These are phyloP conservation scores for Prionace glauca DNA, from an alignment of 2,797 vertebrate species.

Conservation along the genomic window DNA sequence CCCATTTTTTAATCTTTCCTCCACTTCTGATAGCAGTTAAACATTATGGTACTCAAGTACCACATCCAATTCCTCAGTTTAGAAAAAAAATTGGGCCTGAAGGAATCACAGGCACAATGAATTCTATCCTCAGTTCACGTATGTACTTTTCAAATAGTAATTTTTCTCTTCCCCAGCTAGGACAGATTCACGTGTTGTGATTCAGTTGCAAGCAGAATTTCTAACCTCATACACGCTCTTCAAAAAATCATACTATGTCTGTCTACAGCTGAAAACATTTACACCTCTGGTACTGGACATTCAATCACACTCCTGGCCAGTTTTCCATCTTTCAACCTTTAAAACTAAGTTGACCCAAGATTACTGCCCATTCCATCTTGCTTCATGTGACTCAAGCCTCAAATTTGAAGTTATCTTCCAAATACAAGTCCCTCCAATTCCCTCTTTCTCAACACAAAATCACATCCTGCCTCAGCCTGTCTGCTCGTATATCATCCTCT, in stretches of 20 bases:
- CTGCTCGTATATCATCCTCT: background rate
- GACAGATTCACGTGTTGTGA: background rate
- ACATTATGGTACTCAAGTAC: background rate
- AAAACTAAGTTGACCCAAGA: background rate
- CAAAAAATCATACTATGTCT: too few relatives aligned
- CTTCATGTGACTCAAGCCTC: too few relatives aligned
- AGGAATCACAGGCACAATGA: background rate
- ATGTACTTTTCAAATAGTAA: background rate
- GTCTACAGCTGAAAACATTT: background rate
- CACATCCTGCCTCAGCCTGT: background rate
- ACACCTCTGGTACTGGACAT: background rate
- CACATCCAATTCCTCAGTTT: background rate
- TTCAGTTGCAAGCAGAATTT: background rate
- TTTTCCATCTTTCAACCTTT: background rate
- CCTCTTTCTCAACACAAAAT: background rate
- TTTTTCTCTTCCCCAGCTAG: background rate
- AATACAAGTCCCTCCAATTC: background rate
- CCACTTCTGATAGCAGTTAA: background rate
- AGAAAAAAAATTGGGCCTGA: background rate
- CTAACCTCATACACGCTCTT: background rate
- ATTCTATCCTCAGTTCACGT: background rate
- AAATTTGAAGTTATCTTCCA: background rate
- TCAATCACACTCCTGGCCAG: background rate
- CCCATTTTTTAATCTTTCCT: background rate
- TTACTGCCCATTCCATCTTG: background rate